Conservation (phyloP, 2,113 vertebrate genomes). For the Actinemys pallida region DNA sequence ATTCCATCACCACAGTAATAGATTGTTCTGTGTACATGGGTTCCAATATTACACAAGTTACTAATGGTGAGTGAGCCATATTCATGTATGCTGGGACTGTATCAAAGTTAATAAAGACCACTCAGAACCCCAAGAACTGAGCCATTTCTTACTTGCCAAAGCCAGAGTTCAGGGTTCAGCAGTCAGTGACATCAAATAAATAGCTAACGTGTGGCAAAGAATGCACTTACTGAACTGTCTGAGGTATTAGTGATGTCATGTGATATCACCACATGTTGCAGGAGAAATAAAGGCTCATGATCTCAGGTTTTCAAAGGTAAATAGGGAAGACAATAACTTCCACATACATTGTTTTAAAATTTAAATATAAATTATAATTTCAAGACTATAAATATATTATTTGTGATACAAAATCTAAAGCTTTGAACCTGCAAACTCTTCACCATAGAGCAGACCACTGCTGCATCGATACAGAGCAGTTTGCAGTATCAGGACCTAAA, state of each 20-base stretch:
- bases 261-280: background rate
- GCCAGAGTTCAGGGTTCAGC: accelerated
- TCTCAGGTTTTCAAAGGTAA: background rate
- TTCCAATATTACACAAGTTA: background rate
- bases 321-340: background rate
- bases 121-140: background rate
- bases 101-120: background rate
- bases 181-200: background rate
- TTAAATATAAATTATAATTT: background rate
- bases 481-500: background rate
- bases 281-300: background rate
- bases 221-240: background rate
- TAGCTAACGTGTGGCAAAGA: background rate
- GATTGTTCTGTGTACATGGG: background rate
- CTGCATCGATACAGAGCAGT: background rate
- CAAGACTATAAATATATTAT: background rate
- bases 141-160: accelerated
- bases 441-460: background rate
- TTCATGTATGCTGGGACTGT: accelerated
- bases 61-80: background rate
- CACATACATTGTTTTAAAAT: background rate
- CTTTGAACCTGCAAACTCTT: background rate
- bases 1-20: background rate
- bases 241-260: background rate
- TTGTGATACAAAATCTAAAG: background rate